Base-by-base conservation (phyloP, 2,888 invertebrate genomes). In the Trichogramma dendrolimi region DNA sequence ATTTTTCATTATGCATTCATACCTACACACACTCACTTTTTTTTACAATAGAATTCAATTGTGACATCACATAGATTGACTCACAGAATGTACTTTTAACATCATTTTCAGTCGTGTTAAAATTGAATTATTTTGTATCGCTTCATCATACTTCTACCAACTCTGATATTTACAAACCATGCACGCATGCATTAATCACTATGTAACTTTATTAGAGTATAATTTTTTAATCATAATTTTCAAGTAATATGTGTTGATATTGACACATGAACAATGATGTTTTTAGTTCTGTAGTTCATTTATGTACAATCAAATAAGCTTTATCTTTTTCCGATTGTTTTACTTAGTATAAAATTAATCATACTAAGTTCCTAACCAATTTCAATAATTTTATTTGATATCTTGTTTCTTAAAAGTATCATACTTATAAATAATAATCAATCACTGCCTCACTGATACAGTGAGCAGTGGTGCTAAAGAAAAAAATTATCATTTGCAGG, bases 401-500 rank as follows among this genome's bases (percentile, higher is more conserved):
- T 27, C 27, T 27, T 27, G 27, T 27, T 27, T 27, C 27, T 27
- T 27, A 27, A 27, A 27, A 27, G 27, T 27, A 27, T 27, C 27
- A 27, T 27, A 3, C 27, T 27, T 27, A 27, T 71, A 72, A 64
- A 68, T 56, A 69, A 72, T 71, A 73, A 73, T 72, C 67, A 70
- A 73, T 67, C 67, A 68, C 70, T 72, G 73, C 73, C 76, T 76
- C 78, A 77, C 78, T 79, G 78, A 79, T 78, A 75, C 78, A 78
- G 78, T 76, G 77, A 78, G 76, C 27, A 27, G 27, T 27, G 27
- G 1, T 2, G 2, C 27, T 27, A 27, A 27, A 27, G 2, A 27
- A 27, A 27, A 27, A 27, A 27, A 27, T 27, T 27, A 27, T 27
- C 27, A 27, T 27, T 27, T 27, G 27, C 3, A 27, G 27, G 27